Evolutionary conservation across 53 echinoderm and acorn worm genomes (phyloP).

Genomic region (Antedon mediterranea): DNA sequence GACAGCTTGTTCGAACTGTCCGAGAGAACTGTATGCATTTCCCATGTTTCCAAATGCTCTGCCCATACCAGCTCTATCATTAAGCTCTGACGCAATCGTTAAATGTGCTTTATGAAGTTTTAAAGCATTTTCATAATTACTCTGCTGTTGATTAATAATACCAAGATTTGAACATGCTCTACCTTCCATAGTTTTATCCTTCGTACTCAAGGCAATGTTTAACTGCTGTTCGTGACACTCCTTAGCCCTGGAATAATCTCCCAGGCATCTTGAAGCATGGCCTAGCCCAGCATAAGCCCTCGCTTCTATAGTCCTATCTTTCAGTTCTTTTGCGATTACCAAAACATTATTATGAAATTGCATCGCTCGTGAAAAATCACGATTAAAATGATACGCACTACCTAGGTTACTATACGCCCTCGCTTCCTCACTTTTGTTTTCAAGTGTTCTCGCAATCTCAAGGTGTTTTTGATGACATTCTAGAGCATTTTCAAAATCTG

Average conservation of each 20-base stretch:
- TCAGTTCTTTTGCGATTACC: constrained; percentile 47
- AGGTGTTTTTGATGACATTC: constrained; percentile 91
- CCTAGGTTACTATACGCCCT: constrained; percentile 92
- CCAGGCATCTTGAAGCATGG: constrained; percentile 77
- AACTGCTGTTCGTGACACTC: constrained; percentile 92
- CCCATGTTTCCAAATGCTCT: constrained; percentile 96
- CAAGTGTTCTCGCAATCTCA: constrained; percentile 64
- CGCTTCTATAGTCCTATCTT: constrained; percentile 91
- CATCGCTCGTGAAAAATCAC: constrained; percentile 73
- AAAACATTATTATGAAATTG: constrained; percentile 76
- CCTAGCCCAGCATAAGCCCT: constrained; percentile 92
- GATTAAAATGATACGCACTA: constrained; percentile 87
- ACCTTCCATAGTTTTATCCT: constrained; percentile 79
- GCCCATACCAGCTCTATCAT: constrained; percentile 62
- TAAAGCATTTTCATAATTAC: constrained; percentile 78
- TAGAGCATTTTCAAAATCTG: constrained; percentile 80
- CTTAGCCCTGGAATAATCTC: constrained; percentile 61
- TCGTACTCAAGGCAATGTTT: constrained; percentile 86
- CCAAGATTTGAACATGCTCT: constrained; percentile 90
- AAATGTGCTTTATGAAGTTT: constrained; percentile 97
- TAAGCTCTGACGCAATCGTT: constrained; percentile 57
- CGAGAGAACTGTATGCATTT: constrained; percentile 84
- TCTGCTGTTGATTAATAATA: constrained; percentile 86
- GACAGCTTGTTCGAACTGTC: constrained; percentile 86
- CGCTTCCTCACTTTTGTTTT: constrained; percentile 86